Evolutionary conservation across 2,113 vertebrate genomes (phyloP).

Genomic region (Rhinoptilus africanus): DNA sequence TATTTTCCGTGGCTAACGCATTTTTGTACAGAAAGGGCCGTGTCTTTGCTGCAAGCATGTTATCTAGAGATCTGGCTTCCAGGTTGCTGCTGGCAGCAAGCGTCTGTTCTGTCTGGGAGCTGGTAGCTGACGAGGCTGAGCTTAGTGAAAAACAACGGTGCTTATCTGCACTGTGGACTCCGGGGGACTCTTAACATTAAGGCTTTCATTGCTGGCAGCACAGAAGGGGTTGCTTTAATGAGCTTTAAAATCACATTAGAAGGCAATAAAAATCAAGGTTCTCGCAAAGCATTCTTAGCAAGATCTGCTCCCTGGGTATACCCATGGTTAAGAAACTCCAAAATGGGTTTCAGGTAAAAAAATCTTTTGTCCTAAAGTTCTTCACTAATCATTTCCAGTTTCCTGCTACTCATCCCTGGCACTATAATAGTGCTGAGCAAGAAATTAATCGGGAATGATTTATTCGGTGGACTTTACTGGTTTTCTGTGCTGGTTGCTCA

Average conservation of each 20-base stretch:
- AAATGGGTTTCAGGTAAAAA: background rate
- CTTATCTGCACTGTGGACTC: background rate
- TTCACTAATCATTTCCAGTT: background rate
- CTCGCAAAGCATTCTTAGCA: background rate
- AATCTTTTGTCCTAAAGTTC: background rate
- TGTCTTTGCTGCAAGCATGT: background rate
- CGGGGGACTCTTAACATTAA: constrained; percentile 23
- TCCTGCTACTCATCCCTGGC: background rate
- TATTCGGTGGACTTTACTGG: background rate
- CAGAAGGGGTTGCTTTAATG: constrained; percentile 17
- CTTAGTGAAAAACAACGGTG: background rate
- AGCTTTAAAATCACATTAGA: constrained; percentile 39
- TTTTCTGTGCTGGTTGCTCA: background rate
- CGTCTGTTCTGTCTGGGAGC: background rate
- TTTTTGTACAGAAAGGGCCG: background rate
- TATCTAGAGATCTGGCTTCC: background rate
- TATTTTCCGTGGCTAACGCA: background rate
- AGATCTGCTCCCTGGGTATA: background rate
- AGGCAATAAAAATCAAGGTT: constrained; percentile 11
- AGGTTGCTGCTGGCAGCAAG: background rate
- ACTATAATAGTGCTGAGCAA: background rate
- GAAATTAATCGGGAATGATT: background rate
- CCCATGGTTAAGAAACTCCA: background rate
- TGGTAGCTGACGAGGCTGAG: background rate
- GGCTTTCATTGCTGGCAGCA: constrained; percentile 6